These are phyloP conservation scores for Apis dorsata DNA, from an alignment of 1,140 invertebrate species.

Conservation along the genomic window DNA sequence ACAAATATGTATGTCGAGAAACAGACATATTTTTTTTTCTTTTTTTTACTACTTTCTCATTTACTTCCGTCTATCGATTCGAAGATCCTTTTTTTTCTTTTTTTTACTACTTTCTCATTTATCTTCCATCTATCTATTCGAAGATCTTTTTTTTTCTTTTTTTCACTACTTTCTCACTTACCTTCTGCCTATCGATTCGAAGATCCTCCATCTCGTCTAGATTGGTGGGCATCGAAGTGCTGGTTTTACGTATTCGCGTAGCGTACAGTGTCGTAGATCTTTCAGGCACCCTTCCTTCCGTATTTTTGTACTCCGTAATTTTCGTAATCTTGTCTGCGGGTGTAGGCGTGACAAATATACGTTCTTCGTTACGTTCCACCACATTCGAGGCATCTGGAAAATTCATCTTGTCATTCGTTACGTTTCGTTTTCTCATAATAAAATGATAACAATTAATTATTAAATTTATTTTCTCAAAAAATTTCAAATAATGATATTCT, in stretches of 20 bases:
- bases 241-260: constrained; percentile 56
- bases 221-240: constrained; percentile 74
- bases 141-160: background rate
- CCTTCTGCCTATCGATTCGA: constrained; percentile 71
- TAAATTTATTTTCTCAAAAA: no score
- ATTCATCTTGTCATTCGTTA: background rate
- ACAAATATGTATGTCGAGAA: background rate
- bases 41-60: background rate
- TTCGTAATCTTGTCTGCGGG: background rate
- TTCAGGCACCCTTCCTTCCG: background rate
- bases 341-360: background rate
- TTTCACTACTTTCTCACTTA: constrained; percentile 37
- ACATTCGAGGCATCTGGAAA: constrained; percentile 15
- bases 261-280: background rate
- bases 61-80: constrained; percentile 65
- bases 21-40: background rate
- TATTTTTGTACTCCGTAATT: background rate
- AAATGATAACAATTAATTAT: no score
- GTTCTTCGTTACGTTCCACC: constrained; percentile 1
- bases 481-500: no score
- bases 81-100: background rate
- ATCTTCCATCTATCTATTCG: constrained; percentile 60
- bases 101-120: constrained; percentile 4
- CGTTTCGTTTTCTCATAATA: background rate
- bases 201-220: constrained; percentile 74